phyloP scores from a whole-genome alignment of 2,113 vertebrate species.

The Notiomystis cincta region DNA sequence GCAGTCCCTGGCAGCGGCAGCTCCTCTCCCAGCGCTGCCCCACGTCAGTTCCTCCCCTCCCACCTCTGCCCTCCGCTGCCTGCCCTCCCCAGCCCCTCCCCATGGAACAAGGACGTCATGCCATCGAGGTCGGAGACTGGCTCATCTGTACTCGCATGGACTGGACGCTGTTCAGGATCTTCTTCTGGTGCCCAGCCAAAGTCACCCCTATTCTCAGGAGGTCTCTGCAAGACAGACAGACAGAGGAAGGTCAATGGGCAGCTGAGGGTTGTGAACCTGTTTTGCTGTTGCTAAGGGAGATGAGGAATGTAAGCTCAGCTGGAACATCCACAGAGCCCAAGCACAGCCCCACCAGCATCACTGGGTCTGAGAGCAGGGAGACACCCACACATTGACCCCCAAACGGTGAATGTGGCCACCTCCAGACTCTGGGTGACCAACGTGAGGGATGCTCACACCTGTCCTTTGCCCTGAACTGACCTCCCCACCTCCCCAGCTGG shows the following conservation, averaged over 20 bases:
- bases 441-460: not conserved
- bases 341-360: rapidly evolving
- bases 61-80: conserved; percentile 6
- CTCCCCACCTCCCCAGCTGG: not conserved
- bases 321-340: not conserved
- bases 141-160: conserved; percentile 96
- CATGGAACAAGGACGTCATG: conserved; percentile 76
- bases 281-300: not conserved
- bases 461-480: not conserved
- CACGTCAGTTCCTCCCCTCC: conserved; percentile 14
- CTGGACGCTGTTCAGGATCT: conserved; percentile 95
- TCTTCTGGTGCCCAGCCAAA: conserved; percentile 98
- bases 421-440: not conserved
- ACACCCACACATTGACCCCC: not conserved
- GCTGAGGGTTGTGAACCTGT: not conserved
- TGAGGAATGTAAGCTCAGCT: not conserved
- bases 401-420: not conserved
- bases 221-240: conserved; percentile 77
- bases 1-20: conserved; percentile 34
- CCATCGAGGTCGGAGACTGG: conserved; percentile 89
- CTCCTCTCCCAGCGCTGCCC: conserved; percentile 43
- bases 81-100: conserved; percentile 63
- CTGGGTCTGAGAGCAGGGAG: not conserved
- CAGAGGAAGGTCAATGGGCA: not conserved
- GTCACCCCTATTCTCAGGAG: conserved; percentile 98